Base-by-base conservation (phyloP, 2,113 vertebrate genomes). In the Seriola rivoliana region DNA sequence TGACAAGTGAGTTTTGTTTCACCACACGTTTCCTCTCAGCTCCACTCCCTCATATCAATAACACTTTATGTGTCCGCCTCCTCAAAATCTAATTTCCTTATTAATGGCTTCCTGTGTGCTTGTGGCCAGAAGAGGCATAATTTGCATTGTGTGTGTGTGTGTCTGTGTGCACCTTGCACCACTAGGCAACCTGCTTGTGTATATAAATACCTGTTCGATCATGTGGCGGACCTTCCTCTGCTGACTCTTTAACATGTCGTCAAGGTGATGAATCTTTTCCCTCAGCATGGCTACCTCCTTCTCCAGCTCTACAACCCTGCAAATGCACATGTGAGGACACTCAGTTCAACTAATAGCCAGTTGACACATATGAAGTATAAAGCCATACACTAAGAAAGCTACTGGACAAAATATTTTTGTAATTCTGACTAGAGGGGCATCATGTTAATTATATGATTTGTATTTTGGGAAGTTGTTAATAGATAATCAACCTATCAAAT, bases 161-260 rank as follows among this genome's bases (percentile, higher is more conserved):
- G 25, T 25, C 2, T 29, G 29, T 29, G 29, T 29, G 29, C 25
- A n/a, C 19, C 14, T 40, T 64, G 32, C 29, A 59, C n/a, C 50
- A 5, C 7, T 7, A 40, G 48, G 21, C 3, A 46, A 8, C 21
- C 32, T 57, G 60, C 38, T 57, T 67, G 57, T 58, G 65, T 59
- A 65, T 23, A 12, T 62, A 21, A 80, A 67, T 71, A 98, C 98
- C 97, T 99, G 97, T 89, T 98, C 97, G 0, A 98, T 99, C 97
- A 98, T 99, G 70, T 97, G 96, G 36, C 97, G 95, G n/a, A 98
- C 96, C 92, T 98, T 99, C 82, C 97, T 95, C 80, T 99, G 97
- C 82, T 98, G 97, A 88, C 97, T 96, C 84, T 96, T 97, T 1
- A 97, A 85, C 98, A 99, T 98, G 92, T 99, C 97, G 0, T 98